Evolutionary conservation across 2,797 vertebrate genomes (phyloP), one percentile per base, ranked within the genome.

Genomic region (Sandelia bainsii): DNA sequence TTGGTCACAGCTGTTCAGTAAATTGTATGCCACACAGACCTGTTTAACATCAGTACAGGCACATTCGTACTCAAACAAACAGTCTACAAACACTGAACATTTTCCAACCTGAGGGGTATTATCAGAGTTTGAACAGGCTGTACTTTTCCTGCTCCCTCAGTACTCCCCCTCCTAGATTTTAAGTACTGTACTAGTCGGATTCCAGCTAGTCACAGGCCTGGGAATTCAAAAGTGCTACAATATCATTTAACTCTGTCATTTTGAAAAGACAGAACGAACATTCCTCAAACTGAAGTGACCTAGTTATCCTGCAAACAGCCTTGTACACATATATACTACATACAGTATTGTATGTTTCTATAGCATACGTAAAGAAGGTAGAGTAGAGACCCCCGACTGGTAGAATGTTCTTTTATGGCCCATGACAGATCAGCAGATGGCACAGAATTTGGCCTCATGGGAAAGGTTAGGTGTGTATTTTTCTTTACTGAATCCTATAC

Each of bases 61-160:
- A 60, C 32, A 39, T 27, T 10, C 7, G 37, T 8, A 25, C 22
- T 17, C n/a, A n/a, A n/a, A n/a, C n/a, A n/a, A n/a, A n/a, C 27
- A 62, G 19, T 5, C 16, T n/a, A 25, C 29, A 40, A 61, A 34
- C 52, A 17, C 12, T 4, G 10, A 40, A 20, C n/a, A 19, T 14
- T 27, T 45, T 66, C 57, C 19, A 39, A 12, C 32, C 14, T 19
- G 19, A 32, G 61, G 32, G 22, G 3, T 44, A 4, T 67, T 52
- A 80, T 71, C 58, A 45, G 66, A 29, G 13, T 22, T 48, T 53
- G 56, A 70, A 69, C 46, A 77, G 39, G 27, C 60, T 42, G 72
- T 27, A 22, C 57, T 63, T 64, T 25, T 39, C 29, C 12, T 46
- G 37, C 48, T 61, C n/a, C 11, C 11, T 60, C 53, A 27, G 34